A percentile compares a stretch with the other conserved stretches of the same genome.
These are phyloP conservation scores for Turritopsis rubra DNA, from an alignment of 30 jellyfish, hydroid and myxozoan species.

Conservation along the genomic window DNA sequence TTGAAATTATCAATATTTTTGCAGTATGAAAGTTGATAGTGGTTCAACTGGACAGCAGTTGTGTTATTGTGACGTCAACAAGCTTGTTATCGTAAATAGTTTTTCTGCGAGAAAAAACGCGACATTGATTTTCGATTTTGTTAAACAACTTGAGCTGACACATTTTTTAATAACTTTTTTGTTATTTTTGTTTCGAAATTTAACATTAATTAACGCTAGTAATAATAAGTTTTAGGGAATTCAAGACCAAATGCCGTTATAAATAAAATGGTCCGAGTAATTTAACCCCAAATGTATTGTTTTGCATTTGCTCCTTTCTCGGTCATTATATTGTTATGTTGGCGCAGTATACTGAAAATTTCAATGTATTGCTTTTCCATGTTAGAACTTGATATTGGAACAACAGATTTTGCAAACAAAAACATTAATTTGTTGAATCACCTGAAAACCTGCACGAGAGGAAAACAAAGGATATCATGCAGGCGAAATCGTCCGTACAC, in stretches of 20 bases:
- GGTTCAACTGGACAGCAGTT: neutral
- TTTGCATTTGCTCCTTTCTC: no score
- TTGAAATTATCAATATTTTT: neutral
- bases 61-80: neutral
- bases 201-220: no score
- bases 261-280: no score
- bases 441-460: neutral
- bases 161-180: neutral
- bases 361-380: no score
- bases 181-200: neutral
- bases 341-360: no score
- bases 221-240: no score
- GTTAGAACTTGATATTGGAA: no score
- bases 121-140: neutral
- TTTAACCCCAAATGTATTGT: no score
- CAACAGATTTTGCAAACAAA: neutral
- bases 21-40: neutral
- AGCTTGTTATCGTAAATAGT: neutral
- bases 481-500: neutral
- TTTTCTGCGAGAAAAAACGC: neutral
- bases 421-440: neutral
- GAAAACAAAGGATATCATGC: neutral
- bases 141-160: no score
- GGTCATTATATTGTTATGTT: no score
- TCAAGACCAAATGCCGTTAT: no score